A percentile compares a stretch with the other conserved stretches of the same genome.
These are phyloP conservation scores for Drosophila tripunctata DNA, from an alignment of 2,888 invertebrate genomes.

Conservation along the genomic window DNA sequence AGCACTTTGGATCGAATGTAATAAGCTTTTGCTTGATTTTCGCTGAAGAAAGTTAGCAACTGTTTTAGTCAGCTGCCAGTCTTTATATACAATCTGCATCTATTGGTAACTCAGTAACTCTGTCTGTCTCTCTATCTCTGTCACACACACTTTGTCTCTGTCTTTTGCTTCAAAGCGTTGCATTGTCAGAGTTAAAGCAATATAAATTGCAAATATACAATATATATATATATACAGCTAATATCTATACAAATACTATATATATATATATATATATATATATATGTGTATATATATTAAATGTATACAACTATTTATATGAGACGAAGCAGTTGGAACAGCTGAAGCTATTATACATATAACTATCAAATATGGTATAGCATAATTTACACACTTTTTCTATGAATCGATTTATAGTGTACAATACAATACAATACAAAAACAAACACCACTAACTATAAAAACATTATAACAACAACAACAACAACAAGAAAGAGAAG, in stretches of 20 bases:
- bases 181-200: slow-evolving; percentile 77
- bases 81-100: slow-evolving; percentile 26
- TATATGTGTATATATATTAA: slow-evolving; percentile 68
- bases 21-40: slow-evolving; percentile 54
- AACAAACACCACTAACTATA: slow-evolving; percentile 31
- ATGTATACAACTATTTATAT: slow-evolving; percentile 73
- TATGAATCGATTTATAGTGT: slow-evolving; percentile 78
- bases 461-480: slow-evolving; percentile 34
- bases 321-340: slow-evolving; percentile 38
- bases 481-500: background rate
- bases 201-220: slow-evolving; percentile 65
- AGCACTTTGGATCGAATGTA: slow-evolving; percentile 27
- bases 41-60: slow-evolving; percentile 24
- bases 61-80: slow-evolving; percentile 32
- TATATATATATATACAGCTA: slow-evolving; percentile 61
- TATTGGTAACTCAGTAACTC: slow-evolving; percentile 13
- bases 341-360: slow-evolving; percentile 56
- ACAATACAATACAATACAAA: slow-evolving; percentile 60
- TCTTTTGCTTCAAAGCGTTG: slow-evolving; percentile 74
- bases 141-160: slow-evolving; percentile 50
- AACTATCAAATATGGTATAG: slow-evolving; percentile 74
- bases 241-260: slow-evolving; percentile 63
- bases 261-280: slow-evolving; percentile 40
- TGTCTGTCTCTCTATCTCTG: slow-evolving; percentile 30
- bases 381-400: slow-evolving; percentile 79